A percentile compares a stretch with the other conserved stretches of the same genome.
phyloP scores from a whole-genome alignment of 2,797 vertebrate species.

The Kryptolebias ocellatus region DNA sequence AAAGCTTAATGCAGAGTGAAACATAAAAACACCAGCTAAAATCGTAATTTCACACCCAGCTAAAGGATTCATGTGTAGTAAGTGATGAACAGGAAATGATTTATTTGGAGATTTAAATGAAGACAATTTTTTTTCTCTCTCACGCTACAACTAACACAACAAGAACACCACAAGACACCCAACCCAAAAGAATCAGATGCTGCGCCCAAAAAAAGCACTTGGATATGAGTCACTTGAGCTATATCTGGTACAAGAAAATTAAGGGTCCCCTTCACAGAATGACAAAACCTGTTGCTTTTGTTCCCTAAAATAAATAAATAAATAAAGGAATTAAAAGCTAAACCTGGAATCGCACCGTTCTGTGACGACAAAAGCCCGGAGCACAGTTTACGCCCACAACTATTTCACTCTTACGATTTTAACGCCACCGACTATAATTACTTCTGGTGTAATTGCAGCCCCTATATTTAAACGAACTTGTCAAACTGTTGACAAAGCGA shows the following conservation, averaged over 20 bases:
- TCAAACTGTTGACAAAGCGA: constrained; percentile 24
- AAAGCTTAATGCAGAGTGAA: too few relatives aligned
- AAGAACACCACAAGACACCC: background rate
- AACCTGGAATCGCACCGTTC: constrained; percentile 4
- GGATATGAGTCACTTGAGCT: background rate
- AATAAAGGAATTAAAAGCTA: background rate
- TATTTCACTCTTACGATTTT: constrained; percentile 20
- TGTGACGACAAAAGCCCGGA: constrained; percentile 10
- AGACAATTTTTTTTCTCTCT: background rate
- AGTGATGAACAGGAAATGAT: too few relatives aligned
- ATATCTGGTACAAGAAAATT: constrained; percentile 8
- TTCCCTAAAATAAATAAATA: background rate
- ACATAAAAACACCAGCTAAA: too few relatives aligned
- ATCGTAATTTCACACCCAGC: too few relatives aligned
- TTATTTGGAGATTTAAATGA: too few relatives aligned
- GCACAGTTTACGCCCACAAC: constrained; percentile 50
- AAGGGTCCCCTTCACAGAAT: constrained; percentile 1
- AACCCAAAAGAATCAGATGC: too few relatives aligned
- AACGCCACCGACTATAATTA: constrained; percentile 32
- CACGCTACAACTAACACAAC: background rate
- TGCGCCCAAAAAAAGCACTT: background rate
- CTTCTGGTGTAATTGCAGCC: constrained; percentile 3
- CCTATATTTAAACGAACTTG: constrained; percentile 21
- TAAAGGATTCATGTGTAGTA: too few relatives aligned
- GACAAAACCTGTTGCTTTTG: constrained; percentile 17